A percentile compares a stretch with the other conserved stretches of the same genome.
phyloP scores from a whole-genome alignment of 2,797 vertebrate species.

The Cossypha caffra region DNA sequence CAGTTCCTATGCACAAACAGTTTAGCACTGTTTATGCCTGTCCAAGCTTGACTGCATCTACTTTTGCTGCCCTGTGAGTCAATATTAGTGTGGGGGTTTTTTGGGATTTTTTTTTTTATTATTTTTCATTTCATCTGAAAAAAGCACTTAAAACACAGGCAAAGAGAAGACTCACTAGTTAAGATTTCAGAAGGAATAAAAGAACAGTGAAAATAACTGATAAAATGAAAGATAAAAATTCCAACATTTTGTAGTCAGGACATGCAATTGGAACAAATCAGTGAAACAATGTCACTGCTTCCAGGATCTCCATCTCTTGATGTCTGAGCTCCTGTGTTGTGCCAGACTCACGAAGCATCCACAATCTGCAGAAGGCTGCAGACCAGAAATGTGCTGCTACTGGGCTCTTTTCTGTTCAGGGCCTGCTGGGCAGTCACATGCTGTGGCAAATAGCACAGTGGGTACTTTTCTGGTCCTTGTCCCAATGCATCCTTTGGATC shows the following conservation, averaged over 20 bases:
- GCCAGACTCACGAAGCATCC: accelerated
- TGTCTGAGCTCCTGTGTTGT: neutral
- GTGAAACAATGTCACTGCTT: neutral
- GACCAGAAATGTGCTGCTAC: neutral
- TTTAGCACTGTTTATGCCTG: neutral
- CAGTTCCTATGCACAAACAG: neutral
- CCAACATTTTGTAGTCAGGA: neutral
- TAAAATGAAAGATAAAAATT: neutral
- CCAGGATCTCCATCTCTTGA: neutral
- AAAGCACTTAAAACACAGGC: neutral
- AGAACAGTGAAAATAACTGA: neutral
- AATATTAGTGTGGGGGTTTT: neutral
- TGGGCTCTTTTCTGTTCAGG: neutral
- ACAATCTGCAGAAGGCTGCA: neutral
- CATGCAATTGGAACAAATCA: neutral
- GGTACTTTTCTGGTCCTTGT: neutral
- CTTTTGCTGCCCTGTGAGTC: neutral
- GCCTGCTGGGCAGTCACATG: neutral
- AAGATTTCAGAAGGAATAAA: neutral
- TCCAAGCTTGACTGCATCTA: neutral
- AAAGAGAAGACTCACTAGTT: neutral
- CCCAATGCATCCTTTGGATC: neutral
- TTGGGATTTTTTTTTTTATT: accelerated
- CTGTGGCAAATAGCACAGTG: neutral
- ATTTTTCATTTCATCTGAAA: neutral